Evolutionary conservation across 2,888 invertebrate species (phyloP).

Genomic region (Caenorhabditis auriculariae): DNA sequence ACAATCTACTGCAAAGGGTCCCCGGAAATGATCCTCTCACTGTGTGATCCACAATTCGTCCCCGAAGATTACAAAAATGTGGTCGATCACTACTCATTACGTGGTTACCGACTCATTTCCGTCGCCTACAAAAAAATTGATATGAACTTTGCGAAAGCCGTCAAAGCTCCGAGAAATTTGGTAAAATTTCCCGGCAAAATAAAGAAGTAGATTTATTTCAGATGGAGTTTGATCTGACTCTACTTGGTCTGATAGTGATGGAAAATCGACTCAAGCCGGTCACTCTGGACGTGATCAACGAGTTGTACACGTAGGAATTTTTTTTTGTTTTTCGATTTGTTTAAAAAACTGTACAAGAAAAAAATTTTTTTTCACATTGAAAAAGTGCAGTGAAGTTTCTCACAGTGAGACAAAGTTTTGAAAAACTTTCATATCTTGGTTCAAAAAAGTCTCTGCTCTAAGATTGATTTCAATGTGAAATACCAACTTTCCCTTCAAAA

Average conservation of each 20-base stretch:
- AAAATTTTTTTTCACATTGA: too few relatives aligned
- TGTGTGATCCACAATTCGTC: conserved; percentile 67
- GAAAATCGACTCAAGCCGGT: conserved; percentile 80
- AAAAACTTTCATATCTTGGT: too few relatives aligned
- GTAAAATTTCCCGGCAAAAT: background rate
- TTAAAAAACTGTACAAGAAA: background rate
- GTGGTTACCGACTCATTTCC: conserved; percentile 67
- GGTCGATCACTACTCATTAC: conserved; percentile 67
- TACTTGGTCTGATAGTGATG: conserved; percentile 84
- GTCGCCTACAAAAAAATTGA: conserved; percentile 66
- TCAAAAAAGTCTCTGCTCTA: too few relatives aligned
- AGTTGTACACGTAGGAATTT: conserved; percentile 53
- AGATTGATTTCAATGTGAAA: too few relatives aligned
- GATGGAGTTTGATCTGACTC: conserved; percentile 70
- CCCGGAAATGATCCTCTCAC: conserved; percentile 63
- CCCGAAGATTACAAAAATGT: conserved; percentile 66
- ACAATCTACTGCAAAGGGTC: conserved; percentile 67
- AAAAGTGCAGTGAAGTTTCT: too few relatives aligned
- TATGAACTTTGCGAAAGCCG: conserved; percentile 62
- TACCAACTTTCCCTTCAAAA: too few relatives aligned
- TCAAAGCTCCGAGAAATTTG: conserved; percentile 39
- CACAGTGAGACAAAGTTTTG: too few relatives aligned
- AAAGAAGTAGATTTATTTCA: conserved; percentile 4
- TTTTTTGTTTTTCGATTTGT: background rate
- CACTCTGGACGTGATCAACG: conserved; percentile 65